Evolutionary conservation across 2,888 invertebrate species (phyloP).

Genomic region (Exocentrus adspersus): DNA sequence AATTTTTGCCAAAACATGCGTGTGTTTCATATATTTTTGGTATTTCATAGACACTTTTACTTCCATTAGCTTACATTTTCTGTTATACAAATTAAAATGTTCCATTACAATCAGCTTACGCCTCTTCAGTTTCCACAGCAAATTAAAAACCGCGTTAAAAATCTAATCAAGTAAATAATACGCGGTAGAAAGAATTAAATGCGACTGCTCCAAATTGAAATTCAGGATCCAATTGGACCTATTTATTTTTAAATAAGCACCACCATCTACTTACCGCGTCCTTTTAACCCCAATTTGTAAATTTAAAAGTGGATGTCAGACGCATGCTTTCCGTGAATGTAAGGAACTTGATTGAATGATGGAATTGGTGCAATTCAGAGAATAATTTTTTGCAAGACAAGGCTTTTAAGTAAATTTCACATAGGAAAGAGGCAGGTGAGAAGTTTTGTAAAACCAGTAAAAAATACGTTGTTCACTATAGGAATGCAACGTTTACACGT

Average conservation of each 20-base stretch:
- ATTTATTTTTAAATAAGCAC: constrained; percentile 12
- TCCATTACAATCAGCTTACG: no score
- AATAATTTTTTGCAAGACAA: background rate
- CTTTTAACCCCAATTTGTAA: constrained; percentile 10
- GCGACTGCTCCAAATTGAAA: background rate
- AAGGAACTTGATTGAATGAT: constrained; percentile 22
- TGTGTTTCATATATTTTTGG: no score
- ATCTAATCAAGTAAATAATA: background rate
- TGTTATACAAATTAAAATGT: no score
- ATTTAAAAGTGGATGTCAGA: constrained; percentile 21
- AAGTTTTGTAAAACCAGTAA: no score
- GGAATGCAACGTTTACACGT: no score
- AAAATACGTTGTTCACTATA: no score
- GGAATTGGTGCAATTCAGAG: background rate
- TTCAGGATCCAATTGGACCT: constrained; percentile 2
- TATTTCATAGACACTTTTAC: no score
- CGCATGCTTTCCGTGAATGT: constrained; percentile 17
- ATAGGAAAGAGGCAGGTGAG: no score
- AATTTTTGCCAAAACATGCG: no score
- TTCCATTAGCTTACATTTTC: no score
- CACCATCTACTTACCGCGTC: background rate
- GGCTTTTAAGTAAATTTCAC: no score
- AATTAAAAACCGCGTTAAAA: background rate
- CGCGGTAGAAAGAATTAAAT: background rate
- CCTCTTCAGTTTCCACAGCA: no score